Percentiles rank a stretch among this genome's conserved stretches.
These are phyloP conservation scores for Takifugu ocellatus DNA, from an alignment of 2,797 vertebrate genomes.

Conservation along the genomic window DNA sequence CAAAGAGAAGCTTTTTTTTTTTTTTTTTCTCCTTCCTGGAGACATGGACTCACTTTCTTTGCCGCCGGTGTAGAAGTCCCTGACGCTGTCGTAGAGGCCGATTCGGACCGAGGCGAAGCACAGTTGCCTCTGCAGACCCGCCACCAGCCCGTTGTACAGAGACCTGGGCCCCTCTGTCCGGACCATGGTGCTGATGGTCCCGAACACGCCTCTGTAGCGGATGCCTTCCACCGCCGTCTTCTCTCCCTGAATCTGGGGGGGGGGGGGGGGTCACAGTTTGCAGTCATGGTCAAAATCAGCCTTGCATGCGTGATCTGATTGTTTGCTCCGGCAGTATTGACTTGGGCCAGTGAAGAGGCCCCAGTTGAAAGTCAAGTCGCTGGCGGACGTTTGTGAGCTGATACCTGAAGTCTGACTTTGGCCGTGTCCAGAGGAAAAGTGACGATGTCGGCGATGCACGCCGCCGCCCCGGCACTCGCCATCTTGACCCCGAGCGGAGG, in stretches of 20 bases:
- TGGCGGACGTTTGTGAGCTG: neutral
- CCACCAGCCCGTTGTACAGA: slow-evolving; percentile 83
- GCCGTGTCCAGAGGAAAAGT: slow-evolving; percentile 90
- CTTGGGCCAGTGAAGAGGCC: neutral
- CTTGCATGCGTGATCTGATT: neutral
- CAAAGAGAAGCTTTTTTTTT: neutral
- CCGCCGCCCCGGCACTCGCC: slow-evolving; percentile 81
- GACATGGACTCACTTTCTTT: slow-evolving; percentile 75
- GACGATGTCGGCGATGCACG: slow-evolving; percentile 83
- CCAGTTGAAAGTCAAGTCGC: slow-evolving; percentile 3
- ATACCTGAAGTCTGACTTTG: slow-evolving; percentile 89
- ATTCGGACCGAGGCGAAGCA: slow-evolving; percentile 86
- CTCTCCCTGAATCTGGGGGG: slow-evolving; percentile 83
- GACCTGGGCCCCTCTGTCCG: slow-evolving; percentile 80
- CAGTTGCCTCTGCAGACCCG: slow-evolving; percentile 84
- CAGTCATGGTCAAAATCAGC: slow-evolving; percentile 15
- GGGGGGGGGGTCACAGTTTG: slow-evolving; percentile 21
- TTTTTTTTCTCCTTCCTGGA: neutral
- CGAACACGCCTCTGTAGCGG: slow-evolving; percentile 83
- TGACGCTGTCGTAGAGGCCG: slow-evolving; percentile 84
- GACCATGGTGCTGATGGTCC: slow-evolving; percentile 83
- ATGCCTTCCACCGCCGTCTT: slow-evolving; percentile 61
- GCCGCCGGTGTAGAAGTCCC: slow-evolving; percentile 80
- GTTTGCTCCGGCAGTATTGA: neutral
- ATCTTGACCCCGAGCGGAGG: slow-evolving; percentile 84